Conservation (phyloP, 2,113 vertebrate species). For the Rhinopomastus cyanomelas region DNA sequence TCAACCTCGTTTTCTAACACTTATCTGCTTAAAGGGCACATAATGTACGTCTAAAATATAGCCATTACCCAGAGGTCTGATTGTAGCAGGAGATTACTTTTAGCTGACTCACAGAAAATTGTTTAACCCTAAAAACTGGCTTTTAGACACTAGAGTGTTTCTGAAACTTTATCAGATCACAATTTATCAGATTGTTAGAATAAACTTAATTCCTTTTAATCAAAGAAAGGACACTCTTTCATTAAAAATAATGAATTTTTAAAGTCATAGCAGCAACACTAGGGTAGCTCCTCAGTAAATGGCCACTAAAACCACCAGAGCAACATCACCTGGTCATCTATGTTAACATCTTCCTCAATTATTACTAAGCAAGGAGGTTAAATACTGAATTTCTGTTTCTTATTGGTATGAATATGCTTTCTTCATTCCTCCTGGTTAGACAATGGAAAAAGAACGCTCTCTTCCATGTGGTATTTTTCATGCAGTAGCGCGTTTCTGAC, state of each 20-base stretch:
- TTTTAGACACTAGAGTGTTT: background rate
- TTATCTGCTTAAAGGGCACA: constrained; percentile 66
- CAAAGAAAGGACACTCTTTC: background rate
- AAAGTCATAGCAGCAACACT: background rate
- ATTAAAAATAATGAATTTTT: background rate
- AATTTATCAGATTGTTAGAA: background rate
- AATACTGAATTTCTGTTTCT: background rate
- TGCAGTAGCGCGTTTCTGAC: background rate
- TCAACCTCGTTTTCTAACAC: constrained; percentile 59
- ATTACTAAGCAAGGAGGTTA: background rate
- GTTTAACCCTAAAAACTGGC: constrained; percentile 5
- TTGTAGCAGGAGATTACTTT: constrained; percentile 55
- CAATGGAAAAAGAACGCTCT: background rate
- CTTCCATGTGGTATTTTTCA: background rate
- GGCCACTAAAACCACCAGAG: background rate
- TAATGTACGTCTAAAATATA: constrained; percentile 66
- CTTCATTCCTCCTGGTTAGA: background rate
- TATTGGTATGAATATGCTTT: background rate
- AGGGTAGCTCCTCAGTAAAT: background rate
- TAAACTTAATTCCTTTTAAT: constrained; percentile 13
- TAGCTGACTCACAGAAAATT: constrained; percentile 58
- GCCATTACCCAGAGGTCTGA: constrained; percentile 58
- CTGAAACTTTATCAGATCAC: background rate
- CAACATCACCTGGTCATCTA: background rate
- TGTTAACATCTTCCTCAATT: background rate